Conservation (phyloP, 92 coral and sea anemone genomes). For the Siderastrea radians region DNA sequence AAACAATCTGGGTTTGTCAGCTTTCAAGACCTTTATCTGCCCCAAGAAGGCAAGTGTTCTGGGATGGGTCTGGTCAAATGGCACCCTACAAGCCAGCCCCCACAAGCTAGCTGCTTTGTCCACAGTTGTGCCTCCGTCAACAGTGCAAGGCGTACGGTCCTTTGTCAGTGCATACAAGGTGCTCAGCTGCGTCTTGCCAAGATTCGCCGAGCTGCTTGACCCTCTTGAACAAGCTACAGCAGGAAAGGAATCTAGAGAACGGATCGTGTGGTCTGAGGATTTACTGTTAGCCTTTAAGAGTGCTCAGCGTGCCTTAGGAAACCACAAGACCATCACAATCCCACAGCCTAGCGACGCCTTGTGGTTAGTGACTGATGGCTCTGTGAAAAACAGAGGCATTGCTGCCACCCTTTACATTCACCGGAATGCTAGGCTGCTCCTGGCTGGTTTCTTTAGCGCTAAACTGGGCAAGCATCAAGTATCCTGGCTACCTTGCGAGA, state of each 20-base stretch:
- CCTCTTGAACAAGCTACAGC: too few relatives aligned
- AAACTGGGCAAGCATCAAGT: conserved; percentile 30
- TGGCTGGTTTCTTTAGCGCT: conserved; percentile 42
- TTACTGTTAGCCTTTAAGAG: not conserved
- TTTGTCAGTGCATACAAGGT: conserved; percentile 30
- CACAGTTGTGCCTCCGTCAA: conserved; percentile 32
- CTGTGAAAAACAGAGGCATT: too few relatives aligned
- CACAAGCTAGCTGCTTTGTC: conserved; percentile 51
- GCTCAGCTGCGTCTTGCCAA: too few relatives aligned
- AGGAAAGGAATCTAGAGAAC: not conserved
- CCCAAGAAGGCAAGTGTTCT: conserved; percentile 43
- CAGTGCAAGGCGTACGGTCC: conserved; percentile 51
- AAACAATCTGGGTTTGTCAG: conserved; percentile 50
- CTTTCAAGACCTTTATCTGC: conserved; percentile 53
- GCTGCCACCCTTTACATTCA: conserved; percentile 65
- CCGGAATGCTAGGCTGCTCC: conserved; percentile 12
- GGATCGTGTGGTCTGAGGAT: not conserved
- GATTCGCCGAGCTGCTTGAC: too few relatives aligned
- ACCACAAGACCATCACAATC: conserved; percentile 34
- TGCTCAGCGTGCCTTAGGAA: conserved; percentile 17
- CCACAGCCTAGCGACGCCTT: conserved; percentile 32
- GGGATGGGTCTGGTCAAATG: conserved; percentile 59
- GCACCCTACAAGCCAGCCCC: conserved; percentile 39
- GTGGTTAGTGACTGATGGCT: conserved; percentile 37
- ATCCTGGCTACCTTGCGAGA: conserved; percentile 50